Conservation (phyloP, 2,888 invertebrate genomes). For the Megastigmus dorsalis region DNA sequence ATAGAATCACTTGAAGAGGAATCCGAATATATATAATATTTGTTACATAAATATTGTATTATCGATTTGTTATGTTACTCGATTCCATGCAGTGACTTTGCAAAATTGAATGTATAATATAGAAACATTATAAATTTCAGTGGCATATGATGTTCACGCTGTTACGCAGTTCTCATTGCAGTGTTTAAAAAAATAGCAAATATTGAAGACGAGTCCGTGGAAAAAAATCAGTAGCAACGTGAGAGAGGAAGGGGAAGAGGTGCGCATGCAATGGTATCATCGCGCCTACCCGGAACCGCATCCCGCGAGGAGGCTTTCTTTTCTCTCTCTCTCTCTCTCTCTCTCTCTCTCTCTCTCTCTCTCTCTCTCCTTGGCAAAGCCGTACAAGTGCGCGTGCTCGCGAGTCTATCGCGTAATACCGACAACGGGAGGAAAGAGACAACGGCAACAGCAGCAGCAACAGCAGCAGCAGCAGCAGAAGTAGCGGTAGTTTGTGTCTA, state of each 20-base stretch:
- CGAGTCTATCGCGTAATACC: background rate
- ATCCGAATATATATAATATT: no score
- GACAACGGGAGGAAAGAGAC: background rate
- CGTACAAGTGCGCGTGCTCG: background rate
- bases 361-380: background rate
- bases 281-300: conserved; percentile 26
- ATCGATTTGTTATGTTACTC: no score
- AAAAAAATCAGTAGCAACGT: no score
- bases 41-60: no score
- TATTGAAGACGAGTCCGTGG: no score
- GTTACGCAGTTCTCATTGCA: no score
- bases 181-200: no score
- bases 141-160: no score
- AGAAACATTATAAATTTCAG: no score
- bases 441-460: background rate
- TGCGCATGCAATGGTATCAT: background rate
- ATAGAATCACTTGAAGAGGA: no score
- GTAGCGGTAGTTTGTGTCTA: conserved; percentile 12
- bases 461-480: background rate
- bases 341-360: background rate
- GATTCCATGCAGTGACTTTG: no score
- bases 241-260: background rate
- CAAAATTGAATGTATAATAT: no score
- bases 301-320: background rate
- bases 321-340: background rate